These are phyloP conservation scores for Oligia fasciuncula DNA, from an alignment of 2,888 invertebrate genomes.

Conservation along the genomic window DNA sequence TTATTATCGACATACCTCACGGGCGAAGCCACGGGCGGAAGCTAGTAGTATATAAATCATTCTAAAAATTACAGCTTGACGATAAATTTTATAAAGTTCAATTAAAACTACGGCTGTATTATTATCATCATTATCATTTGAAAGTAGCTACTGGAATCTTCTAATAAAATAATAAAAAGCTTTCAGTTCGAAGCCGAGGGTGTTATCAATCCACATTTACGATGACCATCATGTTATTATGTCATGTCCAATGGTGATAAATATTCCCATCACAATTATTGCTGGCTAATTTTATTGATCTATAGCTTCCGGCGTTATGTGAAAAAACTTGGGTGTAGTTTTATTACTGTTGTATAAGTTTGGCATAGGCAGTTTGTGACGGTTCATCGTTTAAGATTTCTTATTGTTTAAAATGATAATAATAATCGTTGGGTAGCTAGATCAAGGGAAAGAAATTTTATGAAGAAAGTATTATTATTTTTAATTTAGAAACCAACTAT, in stretches of 20 bases:
- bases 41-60: too few species aligned
- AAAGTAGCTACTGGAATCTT: not conserved
- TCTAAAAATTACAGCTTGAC: not conserved
- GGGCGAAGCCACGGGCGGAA: too few species aligned
- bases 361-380: not conserved
- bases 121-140: not conserved
- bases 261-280: conserved; percentile 51
- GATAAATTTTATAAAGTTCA: not conserved
- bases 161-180: conserved; percentile 2
- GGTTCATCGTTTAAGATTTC: not conserved
- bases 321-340: conserved; percentile 33
- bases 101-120: not conserved
- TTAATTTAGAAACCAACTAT: not conserved
- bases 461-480: too few species aligned
- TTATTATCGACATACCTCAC: too few species aligned
- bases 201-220: conserved; percentile 40
- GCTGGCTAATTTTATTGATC: conserved; percentile 50
- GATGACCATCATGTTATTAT: conserved; percentile 39
- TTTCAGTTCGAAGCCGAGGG: conserved; percentile 15
- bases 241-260: conserved; percentile 50
- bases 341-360: conserved; percentile 29
- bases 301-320: conserved; percentile 27
- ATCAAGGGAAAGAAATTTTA: too few species aligned
- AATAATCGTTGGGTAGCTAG: not conserved
- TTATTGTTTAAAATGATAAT: not conserved